Percentiles rank a stretch among this genome's conserved stretches.
Evolutionary conservation across 2,113 vertebrate genomes (phyloP).

Genomic region (Cichladusa arquata): DNA sequence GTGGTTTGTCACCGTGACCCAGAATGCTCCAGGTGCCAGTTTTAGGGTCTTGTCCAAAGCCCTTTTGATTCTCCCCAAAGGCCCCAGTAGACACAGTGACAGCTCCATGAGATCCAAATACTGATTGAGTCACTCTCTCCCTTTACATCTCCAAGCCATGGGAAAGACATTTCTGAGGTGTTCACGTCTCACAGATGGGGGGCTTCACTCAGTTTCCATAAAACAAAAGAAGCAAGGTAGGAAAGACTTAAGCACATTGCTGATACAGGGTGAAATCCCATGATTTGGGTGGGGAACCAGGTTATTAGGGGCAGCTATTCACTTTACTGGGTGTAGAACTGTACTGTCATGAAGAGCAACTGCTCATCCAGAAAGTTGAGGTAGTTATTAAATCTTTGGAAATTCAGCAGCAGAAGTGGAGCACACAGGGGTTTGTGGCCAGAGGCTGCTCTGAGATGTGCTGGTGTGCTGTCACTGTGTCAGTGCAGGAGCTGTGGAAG

Average conservation of each 20-base stretch:
- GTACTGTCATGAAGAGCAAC: background rate
- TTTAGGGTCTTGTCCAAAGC: background rate
- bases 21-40: background rate
- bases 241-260: rapidly evolving
- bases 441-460: rapidly evolving
- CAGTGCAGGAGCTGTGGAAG: background rate
- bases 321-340: background rate
- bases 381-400: background rate
- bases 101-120: background rate
- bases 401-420: background rate
- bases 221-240: background rate
- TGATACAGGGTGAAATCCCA: background rate
- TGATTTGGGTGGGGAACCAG: background rate
- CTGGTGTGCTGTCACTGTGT: background rate
- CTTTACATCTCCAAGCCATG: background rate
- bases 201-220: background rate
- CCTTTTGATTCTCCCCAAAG: background rate
- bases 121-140: background rate
- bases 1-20: background rate
- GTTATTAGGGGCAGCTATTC: background rate
- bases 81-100: background rate
- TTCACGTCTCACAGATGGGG: background rate
- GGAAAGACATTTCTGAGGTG: background rate
- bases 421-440: background rate
- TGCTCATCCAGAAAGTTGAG: background rate